Base-by-base conservation (phyloP, 1,140 invertebrate species). In the Brachionus calyciflorus region DNA sequence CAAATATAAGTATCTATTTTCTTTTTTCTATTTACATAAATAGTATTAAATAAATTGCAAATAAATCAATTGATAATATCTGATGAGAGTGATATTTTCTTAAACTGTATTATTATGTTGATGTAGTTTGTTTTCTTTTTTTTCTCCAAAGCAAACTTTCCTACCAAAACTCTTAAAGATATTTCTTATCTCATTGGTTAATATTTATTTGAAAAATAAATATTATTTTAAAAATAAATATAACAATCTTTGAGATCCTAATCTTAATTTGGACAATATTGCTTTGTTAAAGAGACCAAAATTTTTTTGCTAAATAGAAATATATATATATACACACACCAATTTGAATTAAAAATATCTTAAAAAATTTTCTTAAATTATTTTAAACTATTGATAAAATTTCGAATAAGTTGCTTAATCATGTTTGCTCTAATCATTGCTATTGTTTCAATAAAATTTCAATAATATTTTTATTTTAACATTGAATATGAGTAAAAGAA, bases 101-200 rank as follows among this genome's bases (percentile, higher is more conserved):
- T n/a, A n/a, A n/a, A n/a, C n/a, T n/a, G n/a, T n/a, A n/a, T n/a
- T n/a, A n/a, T n/a, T n/a, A 33, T 33, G 33, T 60, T n/a, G 12
- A 33, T 60, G 17, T 60, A 37, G 30, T 17, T 60, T 30, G 19
- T 6, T 14, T 37, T 17, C 37, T 37, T 33, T 33, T 60, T 28
- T 30, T 33, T 60, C 37, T 60, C 28, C 55, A 26, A 60, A 60
- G 55, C 33, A 37, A 63, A 65, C 24, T 37, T 65, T 65, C 24
- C n/a, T 44, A 12, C 40, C 33, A 65, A 65, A 65, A 41, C 33
- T 65, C 60, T 65, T 65, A 24, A 65, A 37, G 44, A 44, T 14
- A 65, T 37, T 65, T 65, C n/a, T n/a, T 65, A 65, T 65, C 60
- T 44, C 10, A 65, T 65, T 65, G 60, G 60, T 65, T 63, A 44